Base-by-base conservation (phyloP, 2,113 vertebrate species). In the Natator depressus region DNA sequence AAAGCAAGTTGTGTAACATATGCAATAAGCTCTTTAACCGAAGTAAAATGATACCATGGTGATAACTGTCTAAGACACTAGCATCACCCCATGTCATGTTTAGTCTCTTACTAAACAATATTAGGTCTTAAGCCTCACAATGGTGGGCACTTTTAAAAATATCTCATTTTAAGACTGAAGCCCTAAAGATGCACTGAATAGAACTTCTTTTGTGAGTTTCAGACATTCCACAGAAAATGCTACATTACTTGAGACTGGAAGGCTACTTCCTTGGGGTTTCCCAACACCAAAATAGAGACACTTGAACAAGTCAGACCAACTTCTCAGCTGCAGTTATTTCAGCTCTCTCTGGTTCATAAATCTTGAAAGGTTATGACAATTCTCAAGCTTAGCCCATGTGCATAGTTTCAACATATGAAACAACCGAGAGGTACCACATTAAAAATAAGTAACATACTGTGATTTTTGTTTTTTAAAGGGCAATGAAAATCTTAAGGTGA, bases 401-500 rank as follows among this genome's bases (percentile, higher is more conserved):
- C 94, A 31, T 2, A 82, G n/a, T 31, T 79, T 81, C 4, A 91
- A 88, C 82, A 90, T 1, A 24, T 5, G 62, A 29, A 82, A 50
- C 10, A 88, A 11, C 4, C 84, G 8, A 82, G 3, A 87, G 89
- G 88, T 14, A 4, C 75, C 31, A 6, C 8, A 19, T 59, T 62
- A 53, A 11, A 14, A 88, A 59, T 86, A 65, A 55, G 10, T 0
- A 82, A 51, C 50, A 54, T 35, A 29, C 59, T 0, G 38, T 10
- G 85, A 4, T 1, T 11, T 80, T 80, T 80, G 20, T 46, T 47
- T 47, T 0, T 0, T 12, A 6, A 38, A 14, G 31, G 59, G 31
- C 65, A 84, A 85, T 54, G 16, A 46, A 78, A 92, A 89, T 89
- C 6, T 80, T 65, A 53, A 49, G 53, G 16, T 35, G 76, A 92